Evolutionary conservation across 2,888 invertebrate genomes (phyloP), one percentile per base, ranked within the genome.

Genomic region (Hedychridium roseum): DNA sequence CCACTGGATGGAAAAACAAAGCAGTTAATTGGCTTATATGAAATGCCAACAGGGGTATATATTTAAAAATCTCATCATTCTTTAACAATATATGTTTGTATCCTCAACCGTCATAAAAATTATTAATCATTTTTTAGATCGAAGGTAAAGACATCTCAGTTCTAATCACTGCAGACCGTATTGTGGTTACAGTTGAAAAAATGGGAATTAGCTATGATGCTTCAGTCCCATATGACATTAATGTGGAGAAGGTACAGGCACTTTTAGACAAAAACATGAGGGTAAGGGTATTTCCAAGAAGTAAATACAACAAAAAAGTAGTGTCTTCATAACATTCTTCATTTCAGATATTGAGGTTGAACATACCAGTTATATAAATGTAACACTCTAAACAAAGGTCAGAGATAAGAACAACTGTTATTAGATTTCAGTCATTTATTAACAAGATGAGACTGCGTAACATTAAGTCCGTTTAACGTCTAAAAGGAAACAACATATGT

Each of bases 161-260:
- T 43, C 87, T 89, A 74, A 79, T 91, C 17, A 88, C 89, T n/a
- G 88, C 89, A 71, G 91, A 91, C 77, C 84, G 91, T 48, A 81
- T 92, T 45, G 79, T 90, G 7, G 73, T 92, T 28, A 87, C 88
- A 64, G 85, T 85, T 0, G 82, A 82, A 50, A 84, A 84, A 28
- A 74, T 81, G 52, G 84, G 82, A 54, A 85, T 86, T 60, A 70
- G 83, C 5, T 82, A 90, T 37, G 91, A 92, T 73, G 83, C 89
- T 68, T 91, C 87, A 69, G 73, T 91, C 16, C 88, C 88, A 0
- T 85, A 85, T 69, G 81, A 80, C 45, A 82, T 92, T 6, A 83
- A 88, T 66, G 85, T 85, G 68, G 82, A 85, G 17, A 74, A 58
- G 57, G 82, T 73, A 56, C 74, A 66, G 30, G 84, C 85, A 7